phyloP scores from a whole-genome alignment of 2,113 vertebrate species.

The human region GRCh38 chr1:76886501-76887000 shows the following conservation, averaged over 20 bases:
- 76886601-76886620: not conserved
- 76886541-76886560: not conserved
- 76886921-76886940: not conserved
- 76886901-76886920: not conserved
- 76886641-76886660: not conserved
- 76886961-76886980: not conserved
- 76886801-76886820: not conserved
- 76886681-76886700: not conserved
- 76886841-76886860: not conserved
- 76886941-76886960: not conserved
- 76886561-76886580: not conserved
- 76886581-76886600: not conserved
- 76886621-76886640: not conserved
- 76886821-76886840: not conserved
- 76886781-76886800: not conserved
- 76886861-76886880: not conserved
- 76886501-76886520: not conserved
- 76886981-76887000: not conserved
- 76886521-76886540: conserved; percentile 18
- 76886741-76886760: not conserved
- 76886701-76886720: not conserved
- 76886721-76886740: not conserved
- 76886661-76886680: not conserved
- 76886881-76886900: not conserved
- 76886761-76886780: not conserved